Conservation (phyloP, 2,113 vertebrate species). For the Nettapus auritus region DNA sequence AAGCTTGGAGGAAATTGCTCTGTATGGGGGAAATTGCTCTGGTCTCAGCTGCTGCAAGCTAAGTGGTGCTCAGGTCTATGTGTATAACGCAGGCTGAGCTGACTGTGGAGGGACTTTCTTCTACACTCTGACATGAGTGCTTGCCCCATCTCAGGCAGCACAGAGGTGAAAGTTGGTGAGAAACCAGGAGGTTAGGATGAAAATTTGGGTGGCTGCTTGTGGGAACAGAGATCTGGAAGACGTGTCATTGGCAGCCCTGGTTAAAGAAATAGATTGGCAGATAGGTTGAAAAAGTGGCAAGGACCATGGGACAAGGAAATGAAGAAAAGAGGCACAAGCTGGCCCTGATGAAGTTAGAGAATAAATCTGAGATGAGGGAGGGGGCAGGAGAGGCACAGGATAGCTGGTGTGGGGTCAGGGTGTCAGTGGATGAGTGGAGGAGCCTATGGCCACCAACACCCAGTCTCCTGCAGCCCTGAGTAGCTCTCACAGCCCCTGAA, state of each 20-base stretch:
- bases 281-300: background rate
- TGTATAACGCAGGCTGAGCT: background rate
- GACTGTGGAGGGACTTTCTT: background rate
- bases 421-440: background rate
- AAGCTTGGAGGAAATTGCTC: background rate
- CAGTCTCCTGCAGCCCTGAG: background rate
- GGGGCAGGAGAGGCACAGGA: background rate
- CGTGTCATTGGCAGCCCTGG: background rate
- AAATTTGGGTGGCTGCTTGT: background rate
- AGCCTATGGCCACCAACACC: background rate
- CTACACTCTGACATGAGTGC: background rate
- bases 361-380: background rate
- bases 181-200: background rate
- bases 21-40: accelerated
- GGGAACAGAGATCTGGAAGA: background rate
- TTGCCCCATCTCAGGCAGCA: accelerated
- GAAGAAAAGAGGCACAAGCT: background rate
- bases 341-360: background rate
- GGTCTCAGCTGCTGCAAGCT: background rate
- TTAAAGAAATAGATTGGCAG: background rate
- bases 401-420: background rate
- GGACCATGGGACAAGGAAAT: background rate
- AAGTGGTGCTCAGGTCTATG: background rate
- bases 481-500: background rate
- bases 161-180: background rate